Evolutionary conservation across 2,888 invertebrate genomes (phyloP).

Genomic region (Brachypalpus laphriformis): DNA sequence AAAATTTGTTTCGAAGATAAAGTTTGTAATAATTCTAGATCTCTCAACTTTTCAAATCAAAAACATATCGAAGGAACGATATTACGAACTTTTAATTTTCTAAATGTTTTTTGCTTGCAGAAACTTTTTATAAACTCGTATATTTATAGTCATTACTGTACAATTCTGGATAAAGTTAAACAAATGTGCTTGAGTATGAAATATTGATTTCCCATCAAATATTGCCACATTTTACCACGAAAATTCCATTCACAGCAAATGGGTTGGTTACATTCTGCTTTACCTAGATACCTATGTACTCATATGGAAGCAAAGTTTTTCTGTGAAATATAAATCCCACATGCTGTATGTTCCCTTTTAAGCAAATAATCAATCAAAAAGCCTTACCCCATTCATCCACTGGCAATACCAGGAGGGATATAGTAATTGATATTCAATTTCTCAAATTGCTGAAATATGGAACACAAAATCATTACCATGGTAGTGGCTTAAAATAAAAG

Average conservation of each 20-base stretch:
- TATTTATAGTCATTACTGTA: not conserved
- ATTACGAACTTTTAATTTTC: not conserved
- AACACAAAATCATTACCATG: constrained; percentile 19
- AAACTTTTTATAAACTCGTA: not conserved
- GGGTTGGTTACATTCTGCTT: no score
- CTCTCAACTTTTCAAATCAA: not conserved
- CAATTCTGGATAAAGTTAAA: not conserved
- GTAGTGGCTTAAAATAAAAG: constrained; percentile 20
- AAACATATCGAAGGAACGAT: no score
- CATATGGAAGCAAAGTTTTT: not conserved
- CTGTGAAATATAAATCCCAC: not conserved
- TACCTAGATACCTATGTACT: no score
- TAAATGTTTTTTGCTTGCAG: not conserved
- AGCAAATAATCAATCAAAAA: constrained; percentile 46
- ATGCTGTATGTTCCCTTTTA: not conserved
- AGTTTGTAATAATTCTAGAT: not conserved
- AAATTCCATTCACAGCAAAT: not conserved
- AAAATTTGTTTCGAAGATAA: no score
- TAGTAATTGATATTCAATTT: constrained; percentile 35
- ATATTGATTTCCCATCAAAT: not conserved
- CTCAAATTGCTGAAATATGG: constrained; percentile 29
- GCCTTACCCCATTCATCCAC: not conserved
- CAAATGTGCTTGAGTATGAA: not conserved
- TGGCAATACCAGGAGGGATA: not conserved
- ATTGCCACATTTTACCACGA: not conserved